Base-by-base conservation (phyloP, 2,888 invertebrate species). In the Trachelus stipa region DNA sequence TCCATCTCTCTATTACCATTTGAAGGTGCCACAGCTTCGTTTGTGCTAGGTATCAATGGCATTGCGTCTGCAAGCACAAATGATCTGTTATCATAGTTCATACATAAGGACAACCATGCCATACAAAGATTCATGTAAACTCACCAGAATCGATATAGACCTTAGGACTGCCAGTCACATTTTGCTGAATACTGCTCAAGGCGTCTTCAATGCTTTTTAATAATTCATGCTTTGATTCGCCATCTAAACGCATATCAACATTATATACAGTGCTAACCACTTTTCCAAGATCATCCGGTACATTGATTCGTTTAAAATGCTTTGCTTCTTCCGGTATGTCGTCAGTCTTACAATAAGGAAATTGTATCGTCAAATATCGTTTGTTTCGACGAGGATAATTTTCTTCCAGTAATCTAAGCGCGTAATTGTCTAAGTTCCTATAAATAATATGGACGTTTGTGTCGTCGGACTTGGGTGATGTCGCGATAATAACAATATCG, bases 261-360 rank as follows among this genome's bases (percentile, higher is more conserved):
- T 56, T 56, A 15, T 35, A 74, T 40, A 30, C 11, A 31, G 69
- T 68, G 33, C n/a, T 71, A 71, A 71, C 33, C 15, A 71, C 4
- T 69, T 87, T 88, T 6, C 86, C 79, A 15, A 91, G 79, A 35
- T 91, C 88, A 11, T 88, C 87, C 0, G 90, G 90, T 76, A 92
- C 81, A 1, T 77, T 83, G 76, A 91, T 87, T 12, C 84, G 83
- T 77, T 84, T 88, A 12, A 91, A 88, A 11, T 88, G 83, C n/a
- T 85, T 83, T 9, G 88, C 87, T 76, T 91, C 91, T 73, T 87
- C 86, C 4, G 91, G 91, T 30, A 91, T 78, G 73, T 90, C 88
- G 4, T 87, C 85, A 33, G 84, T 34, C 30, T 85, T 86, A 74
- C 91, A 90, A 79, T 91, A 91, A 1, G 91, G 91, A 76, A 91